A percentile compares a stretch with the other conserved stretches of the same genome.
phyloP scores from a whole-genome alignment of 2,113 vertebrate species.

The Dicerorhinus sumatrensis region DNA sequence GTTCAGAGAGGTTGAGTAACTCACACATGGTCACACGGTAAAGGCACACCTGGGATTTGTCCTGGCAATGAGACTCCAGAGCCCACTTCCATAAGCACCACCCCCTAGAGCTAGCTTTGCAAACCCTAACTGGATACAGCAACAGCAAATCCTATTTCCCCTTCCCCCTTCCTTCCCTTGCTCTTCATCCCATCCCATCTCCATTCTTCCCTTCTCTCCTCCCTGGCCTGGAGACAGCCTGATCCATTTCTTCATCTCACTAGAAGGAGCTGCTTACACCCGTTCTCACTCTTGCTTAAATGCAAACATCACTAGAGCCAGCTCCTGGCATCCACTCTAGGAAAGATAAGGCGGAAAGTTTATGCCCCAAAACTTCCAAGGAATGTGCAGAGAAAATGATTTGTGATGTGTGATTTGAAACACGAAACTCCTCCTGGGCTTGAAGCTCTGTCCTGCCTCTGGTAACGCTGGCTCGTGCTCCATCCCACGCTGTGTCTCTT shows the following conservation, averaged over 20 bases:
- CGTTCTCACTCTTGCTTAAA: not conserved
- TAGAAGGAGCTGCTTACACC: not conserved
- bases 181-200: not conserved
- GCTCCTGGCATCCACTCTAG: not conserved
- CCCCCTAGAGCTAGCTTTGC: not conserved
- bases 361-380: not conserved
- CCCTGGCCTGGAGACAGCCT: not conserved
- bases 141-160: not conserved
- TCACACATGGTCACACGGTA: not conserved
- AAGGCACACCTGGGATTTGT: not conserved
- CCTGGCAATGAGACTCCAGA: not conserved
- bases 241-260: not conserved
- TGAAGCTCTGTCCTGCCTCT: not conserved
- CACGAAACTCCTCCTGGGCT: not conserved
- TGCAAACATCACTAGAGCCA: not conserved
- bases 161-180: not conserved
- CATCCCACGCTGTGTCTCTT: accelerated
- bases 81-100: not conserved
- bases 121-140: not conserved
- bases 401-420: constrained; percentile 42
- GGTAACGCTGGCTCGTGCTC: not conserved
- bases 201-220: not conserved
- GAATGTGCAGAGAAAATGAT: constrained; percentile 44
- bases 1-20: not conserved
- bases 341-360: not conserved